A percentile compares a stretch with the other conserved stretches of the same genome.
Conservation (phyloP, 2,888 invertebrate species). For the Torymus aiolomorphi region DNA sequence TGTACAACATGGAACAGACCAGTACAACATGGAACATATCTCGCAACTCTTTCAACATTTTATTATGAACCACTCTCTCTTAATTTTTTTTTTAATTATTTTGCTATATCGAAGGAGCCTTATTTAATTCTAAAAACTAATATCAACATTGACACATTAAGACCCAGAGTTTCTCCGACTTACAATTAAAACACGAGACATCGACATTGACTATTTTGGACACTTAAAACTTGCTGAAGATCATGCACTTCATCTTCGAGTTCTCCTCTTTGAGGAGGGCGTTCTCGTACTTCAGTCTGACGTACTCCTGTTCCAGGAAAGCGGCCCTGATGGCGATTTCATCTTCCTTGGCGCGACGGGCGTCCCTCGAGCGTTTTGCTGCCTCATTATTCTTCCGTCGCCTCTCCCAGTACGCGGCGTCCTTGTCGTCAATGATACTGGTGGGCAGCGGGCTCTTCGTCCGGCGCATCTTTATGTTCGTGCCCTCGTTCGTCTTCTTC, state of each 20-base stretch:
- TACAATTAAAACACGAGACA: no score
- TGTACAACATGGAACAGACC: no score
- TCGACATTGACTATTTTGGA: no score
- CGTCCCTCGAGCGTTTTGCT: conserved; percentile 94
- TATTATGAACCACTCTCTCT: no score
- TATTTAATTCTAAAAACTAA: no score
- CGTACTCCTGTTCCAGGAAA: conserved; percentile 90
- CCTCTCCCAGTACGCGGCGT: conserved; percentile 91
- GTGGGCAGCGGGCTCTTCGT: conserved; percentile 63
- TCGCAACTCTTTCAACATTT: no score
- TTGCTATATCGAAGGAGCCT: no score
- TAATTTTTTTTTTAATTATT: no score
- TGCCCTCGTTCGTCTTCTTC: conserved; percentile 80
- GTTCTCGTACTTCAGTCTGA: conserved; percentile 84
- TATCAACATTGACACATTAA: no score
- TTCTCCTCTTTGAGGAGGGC: conserved; percentile 74
- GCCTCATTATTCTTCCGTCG: conserved; percentile 95
- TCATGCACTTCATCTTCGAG: conserved; percentile 39
- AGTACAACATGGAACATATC: no score
- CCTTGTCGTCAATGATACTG: conserved; percentile 77
- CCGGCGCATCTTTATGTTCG: conserved; percentile 84
- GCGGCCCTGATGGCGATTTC: conserved; percentile 93
- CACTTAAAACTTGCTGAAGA: no score
- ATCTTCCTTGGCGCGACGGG: conserved; percentile 92
- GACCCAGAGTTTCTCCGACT: no score